Percentiles rank a stretch among this genome's conserved stretches.
These are phyloP conservation scores for Amorpha juglandis DNA, from an alignment of 2,888 invertebrate genomes.

Conservation along the genomic window DNA sequence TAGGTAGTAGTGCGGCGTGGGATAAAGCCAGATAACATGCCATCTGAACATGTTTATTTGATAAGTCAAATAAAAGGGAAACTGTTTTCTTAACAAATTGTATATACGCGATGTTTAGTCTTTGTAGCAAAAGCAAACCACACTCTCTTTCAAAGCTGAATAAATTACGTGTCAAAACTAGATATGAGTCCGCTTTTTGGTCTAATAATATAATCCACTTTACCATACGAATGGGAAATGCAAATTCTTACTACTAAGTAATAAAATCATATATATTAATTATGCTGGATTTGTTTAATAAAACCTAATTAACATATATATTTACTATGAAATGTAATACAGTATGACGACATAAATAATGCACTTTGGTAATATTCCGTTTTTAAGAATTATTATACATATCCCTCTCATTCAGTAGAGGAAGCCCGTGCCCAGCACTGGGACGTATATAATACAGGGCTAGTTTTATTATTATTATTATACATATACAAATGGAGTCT, in stretches of 20 bases:
- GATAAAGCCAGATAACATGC: not conserved
- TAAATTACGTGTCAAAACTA: not conserved
- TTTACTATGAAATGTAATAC: too few relatives aligned
- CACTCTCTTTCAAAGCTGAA: not conserved
- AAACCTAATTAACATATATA: too few relatives aligned
- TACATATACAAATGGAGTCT: too few relatives aligned
- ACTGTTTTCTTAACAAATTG: conserved; percentile 6
- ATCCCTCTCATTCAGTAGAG: too few relatives aligned
- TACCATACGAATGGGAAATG: not conserved
- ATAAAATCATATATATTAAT: not conserved
- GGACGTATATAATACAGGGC: too few relatives aligned
- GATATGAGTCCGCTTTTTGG: not conserved
- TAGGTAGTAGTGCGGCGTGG: not conserved
- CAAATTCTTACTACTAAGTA: not conserved
- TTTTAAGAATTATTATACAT: too few relatives aligned
- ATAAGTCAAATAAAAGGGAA: conserved; percentile 3
- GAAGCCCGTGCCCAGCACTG: too few relatives aligned
- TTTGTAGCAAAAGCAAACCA: not conserved
- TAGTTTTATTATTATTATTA: too few relatives aligned
- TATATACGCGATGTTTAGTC: not conserved
- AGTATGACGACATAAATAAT: too few relatives aligned
- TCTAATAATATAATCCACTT: not conserved
- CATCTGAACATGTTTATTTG: not conserved
- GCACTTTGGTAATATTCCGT: too few relatives aligned
- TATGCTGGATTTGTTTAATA: too few relatives aligned